Evolutionary conservation across 2,797 vertebrate genomes (phyloP), one percentile per base, ranked within the genome.

Genomic region (Lepilemur ruficaudatus): DNA sequence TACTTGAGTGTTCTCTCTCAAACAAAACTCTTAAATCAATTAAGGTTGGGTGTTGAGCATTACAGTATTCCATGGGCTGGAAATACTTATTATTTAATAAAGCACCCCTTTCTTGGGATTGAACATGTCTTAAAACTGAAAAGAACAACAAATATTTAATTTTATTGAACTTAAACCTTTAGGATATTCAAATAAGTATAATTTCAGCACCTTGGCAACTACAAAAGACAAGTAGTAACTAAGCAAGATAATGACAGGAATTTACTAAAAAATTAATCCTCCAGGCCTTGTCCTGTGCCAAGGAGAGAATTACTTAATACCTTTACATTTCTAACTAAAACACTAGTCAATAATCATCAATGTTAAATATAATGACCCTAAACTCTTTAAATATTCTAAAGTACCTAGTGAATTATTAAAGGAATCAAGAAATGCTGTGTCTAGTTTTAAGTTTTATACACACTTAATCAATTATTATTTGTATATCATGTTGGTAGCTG

Each of bases 261-360:
- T 73, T 86, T 67, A 82, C n/a, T 12, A 59, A 59, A 92, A 59
- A 63, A n/a, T 25, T 76, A 76, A 43, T n/a, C 52, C 5, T 35
- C 41, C 12, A 48, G 12, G 41, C 8, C 12, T 50, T 88, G 4
- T 43, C 22, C 20, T 92, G 17, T 89, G 41, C 30, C 55, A 94
- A 80, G n/a, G 52, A 89, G 10, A 79, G 41, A 89, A 73, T 50
- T 35, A 86, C 12, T 67, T 80, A 63, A 79, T 59, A 73, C 11
- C 1, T 89, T 67, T 63, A 93, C 30, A 86, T 70, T 89, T 96
- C 41, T 85, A 84, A 81, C 20, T 14, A 93, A 93, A 95, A 76
- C 63, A 59, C 7, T 85, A 38, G 13, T 28, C 79, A 85, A 70
- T 91, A 41, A 89, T 46, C 11, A 82, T 85, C 17, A 17, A 61